Percentiles rank a stretch among this genome's conserved stretches.
Evolutionary conservation across 2,888 invertebrate species (phyloP).

Genomic region (Muschampia plurimacula): DNA sequence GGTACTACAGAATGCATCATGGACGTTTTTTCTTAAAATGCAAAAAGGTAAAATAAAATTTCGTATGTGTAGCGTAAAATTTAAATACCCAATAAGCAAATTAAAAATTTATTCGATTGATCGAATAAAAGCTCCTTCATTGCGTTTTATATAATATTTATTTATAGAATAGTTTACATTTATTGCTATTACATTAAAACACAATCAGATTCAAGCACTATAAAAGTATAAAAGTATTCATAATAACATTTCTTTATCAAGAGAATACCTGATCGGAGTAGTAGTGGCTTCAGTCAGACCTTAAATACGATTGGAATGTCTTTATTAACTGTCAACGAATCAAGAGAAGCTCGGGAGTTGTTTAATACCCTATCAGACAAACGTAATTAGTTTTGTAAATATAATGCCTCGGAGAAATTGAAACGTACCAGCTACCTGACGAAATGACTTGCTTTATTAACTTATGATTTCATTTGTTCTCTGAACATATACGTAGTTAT

Average conservation of each 20-base stretch:
- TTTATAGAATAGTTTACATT: neutral
- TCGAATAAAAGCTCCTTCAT: no score
- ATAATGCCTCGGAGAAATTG: conserved; percentile 84
- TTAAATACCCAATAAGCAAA: no score
- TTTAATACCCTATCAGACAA: conserved; percentile 82
- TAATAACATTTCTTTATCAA: conserved; percentile 67
- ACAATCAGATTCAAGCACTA: conserved; percentile 17
- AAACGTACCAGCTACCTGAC: conserved; percentile 82
- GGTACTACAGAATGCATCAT: no score
- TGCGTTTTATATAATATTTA: no score
- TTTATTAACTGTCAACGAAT: conserved; percentile 84
- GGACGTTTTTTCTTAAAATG: no score
- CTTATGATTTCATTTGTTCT: conserved; percentile 54
- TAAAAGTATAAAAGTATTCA: conserved; percentile 46
- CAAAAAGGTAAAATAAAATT: no score
- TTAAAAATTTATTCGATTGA: no score
- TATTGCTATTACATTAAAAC: conserved; percentile 15
- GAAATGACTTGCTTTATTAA: conserved; percentile 79
- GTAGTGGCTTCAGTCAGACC: conserved; percentile 64
- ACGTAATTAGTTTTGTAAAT: conserved; percentile 86
- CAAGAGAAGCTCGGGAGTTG: conserved; percentile 76
- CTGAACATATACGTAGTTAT: conserved; percentile 36
- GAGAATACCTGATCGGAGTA: conserved; percentile 66
- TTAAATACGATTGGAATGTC: conserved; percentile 79
- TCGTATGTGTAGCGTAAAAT: no score